These are phyloP conservation scores for Protomyctophum bolini DNA, from an alignment of 2,113 vertebrate species.

Conservation along the genomic window DNA sequence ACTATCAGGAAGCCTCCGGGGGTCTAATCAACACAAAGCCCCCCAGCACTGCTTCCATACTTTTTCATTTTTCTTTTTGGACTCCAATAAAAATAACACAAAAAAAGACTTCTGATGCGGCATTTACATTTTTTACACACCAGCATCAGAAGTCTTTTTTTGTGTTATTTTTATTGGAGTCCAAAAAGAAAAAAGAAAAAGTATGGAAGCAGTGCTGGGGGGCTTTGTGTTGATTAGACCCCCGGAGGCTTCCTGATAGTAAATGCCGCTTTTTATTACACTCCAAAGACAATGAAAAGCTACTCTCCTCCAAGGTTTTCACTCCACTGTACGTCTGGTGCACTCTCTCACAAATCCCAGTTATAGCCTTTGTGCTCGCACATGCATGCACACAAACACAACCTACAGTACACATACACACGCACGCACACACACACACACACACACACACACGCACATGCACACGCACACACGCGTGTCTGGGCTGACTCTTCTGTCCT, in stretches of 20 bases:
- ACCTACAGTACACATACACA: not conserved
- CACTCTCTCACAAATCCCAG: conserved; percentile 14
- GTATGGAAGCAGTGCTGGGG: conserved; percentile 4
- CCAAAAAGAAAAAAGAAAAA: conserved; percentile 21
- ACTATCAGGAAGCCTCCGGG: conserved; percentile 33
- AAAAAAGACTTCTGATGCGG: too few species aligned
- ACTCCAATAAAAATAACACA: conserved; percentile 40
- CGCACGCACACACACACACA: not conserved
- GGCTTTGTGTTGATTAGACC: conserved; percentile 36
- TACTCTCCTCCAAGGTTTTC: conserved; percentile 31
- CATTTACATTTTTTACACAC: too few species aligned
- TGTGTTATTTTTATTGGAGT: conserved; percentile 40
- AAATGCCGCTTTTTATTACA: conserved; percentile 45
- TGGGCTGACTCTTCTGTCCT: too few species aligned
- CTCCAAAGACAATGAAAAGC: conserved; percentile 51
- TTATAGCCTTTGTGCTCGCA: too few species aligned
- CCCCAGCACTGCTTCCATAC: conserved; percentile 4
- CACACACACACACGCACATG: not conserved
- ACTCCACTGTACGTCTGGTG: not conserved
- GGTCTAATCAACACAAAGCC: conserved; percentile 36
- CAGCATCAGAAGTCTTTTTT: too few species aligned
- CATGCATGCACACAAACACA: too few species aligned
- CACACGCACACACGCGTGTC: not conserved
- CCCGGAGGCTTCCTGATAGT: conserved; percentile 33
- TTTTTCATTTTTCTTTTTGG: conserved; percentile 21